Base-by-base conservation (phyloP, 2,888 invertebrate genomes). In the Malachius bipustulatus region DNA sequence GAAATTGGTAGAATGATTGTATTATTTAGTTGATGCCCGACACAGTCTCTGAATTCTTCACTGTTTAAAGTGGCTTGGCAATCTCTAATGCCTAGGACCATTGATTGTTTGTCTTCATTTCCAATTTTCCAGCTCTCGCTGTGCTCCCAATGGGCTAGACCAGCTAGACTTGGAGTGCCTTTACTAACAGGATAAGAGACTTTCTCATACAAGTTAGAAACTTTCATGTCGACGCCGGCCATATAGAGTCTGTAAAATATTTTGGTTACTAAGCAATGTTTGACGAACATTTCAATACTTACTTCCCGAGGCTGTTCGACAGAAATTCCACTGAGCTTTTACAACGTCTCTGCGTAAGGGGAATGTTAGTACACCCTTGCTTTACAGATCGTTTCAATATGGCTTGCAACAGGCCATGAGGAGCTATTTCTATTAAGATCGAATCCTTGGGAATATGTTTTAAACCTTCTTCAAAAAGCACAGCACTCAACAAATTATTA, bases 131-230 rank as follows among this genome's bases (percentile, higher is more conserved):
- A 87, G 41, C 77, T 76, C 43, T 82, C 81, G 16, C 75, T 71
- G 52, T 94, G 93, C 51, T 94, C 89, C 93, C 93, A 94, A 41
- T 75, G 74, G 6, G 91, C 73, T 1, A 85, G 63, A 11, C 87
- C 80, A 0, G 85, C 71, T 29, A 93, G 68, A 75, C 83, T 83
- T 0, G 85, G 81, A 0, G 94, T 94, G 2, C 83, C 81, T 16
- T 80, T 71, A 0, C 88, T 81, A 2, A 94, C 93, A 0, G 94
- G 94, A 61, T 76, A 89, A 26, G 74, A 62, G 0, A 88, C 66
- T 19, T 67, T 61, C 0, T 89, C 83, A 62, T 87, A 93, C 31
- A 96, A 66, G 35, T 77, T 75, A 1, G 79, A 70, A 4, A 90
- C 59, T 37, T 79, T 72, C 8, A 89, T 72, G 49, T 85, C 79